Evolutionary conservation across 2,113 vertebrate species (phyloP), one percentile per base, ranked within the genome.

Genomic region (Aegotheles bennettii): DNA sequence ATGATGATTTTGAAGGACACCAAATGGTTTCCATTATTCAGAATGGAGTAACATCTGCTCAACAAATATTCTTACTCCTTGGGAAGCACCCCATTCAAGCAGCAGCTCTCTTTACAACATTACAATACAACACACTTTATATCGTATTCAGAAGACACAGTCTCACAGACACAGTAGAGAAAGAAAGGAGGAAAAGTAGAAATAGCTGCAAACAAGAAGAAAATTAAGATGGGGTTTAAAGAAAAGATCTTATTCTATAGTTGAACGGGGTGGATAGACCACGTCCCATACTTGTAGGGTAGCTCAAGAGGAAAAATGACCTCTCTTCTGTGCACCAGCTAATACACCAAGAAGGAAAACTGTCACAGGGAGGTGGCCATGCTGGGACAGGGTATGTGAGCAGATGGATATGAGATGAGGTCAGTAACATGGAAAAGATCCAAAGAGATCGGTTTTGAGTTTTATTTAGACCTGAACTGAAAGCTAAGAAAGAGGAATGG

Each of bases 1-100:
- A 73, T 59, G 91, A 95, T 88, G 94, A 89, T 96, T 97, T 91
- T 96, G 95, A 97, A 95, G 95, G 96, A 93, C 91, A 97, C 90
- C 91, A 96, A 97, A 97, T 95, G 91, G 93, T 96, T 97, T 96
- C 95, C 93, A 94, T 97, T 96, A 96, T 96, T 97, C 80, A 61
- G 87, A 97, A 93, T 87, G 90, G 95, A 97, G 94, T 93, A 97
- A 97, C 96, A 96, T 96, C 95, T 97, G 97, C 94, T 96, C 96
- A 90, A 89, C 80, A 96, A 97, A 96, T 91, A 96, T 31, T 95
- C 87, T 88, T 91, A 93, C 69, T 96, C 86, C 87, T 94, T 93
- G 96, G 94, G 92, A 97, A 96, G 96, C 94, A 96, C 95, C 96
- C 96, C 92, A 68, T 96, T 95, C 94, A 82, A 91, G 93, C 87